Percentiles rank a stretch among this genome's conserved stretches.
Conservation (phyloP, 2,888 invertebrate species). For the Miltochrista miniata region DNA sequence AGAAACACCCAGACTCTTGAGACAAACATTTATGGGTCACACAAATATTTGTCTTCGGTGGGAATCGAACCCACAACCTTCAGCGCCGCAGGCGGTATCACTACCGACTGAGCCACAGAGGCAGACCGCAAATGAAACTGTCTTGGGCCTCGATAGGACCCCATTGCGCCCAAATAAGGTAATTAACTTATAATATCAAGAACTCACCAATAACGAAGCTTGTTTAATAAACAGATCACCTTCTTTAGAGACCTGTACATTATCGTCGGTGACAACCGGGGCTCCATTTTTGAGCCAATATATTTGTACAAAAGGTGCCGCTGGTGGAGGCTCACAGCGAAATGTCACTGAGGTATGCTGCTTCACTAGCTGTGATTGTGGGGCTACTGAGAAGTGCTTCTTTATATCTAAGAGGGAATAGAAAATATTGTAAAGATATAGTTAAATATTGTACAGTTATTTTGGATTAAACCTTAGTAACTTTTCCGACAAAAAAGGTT, state of each 20-base stretch:
- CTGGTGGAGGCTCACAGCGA: slow-evolving; percentile 94
- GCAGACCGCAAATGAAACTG: too few species aligned
- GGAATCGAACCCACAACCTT: too few species aligned
- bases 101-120: too few species aligned
- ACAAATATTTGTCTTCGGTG: too few species aligned
- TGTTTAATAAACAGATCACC: slow-evolving; percentile 94
- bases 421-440: too few species aligned
- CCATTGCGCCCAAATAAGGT: too few species aligned
- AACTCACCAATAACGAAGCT: slow-evolving; percentile 87
- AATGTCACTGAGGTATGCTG: slow-evolving; percentile 93
- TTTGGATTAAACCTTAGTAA: too few species aligned
- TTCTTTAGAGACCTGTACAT: slow-evolving; percentile 90
- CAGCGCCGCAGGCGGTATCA: too few species aligned
- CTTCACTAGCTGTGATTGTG: slow-evolving; percentile 92
- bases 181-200: neutral
- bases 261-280: slow-evolving; percentile 85
- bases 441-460: neutral
- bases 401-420: slow-evolving; percentile 87
- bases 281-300: slow-evolving; percentile 93
- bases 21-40: too few species aligned
- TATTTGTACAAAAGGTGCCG: slow-evolving; percentile 93
- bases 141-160: too few species aligned
- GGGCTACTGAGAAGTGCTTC: slow-evolving; percentile 95
- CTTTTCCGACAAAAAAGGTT: too few species aligned
- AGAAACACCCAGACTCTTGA: too few species aligned